Conservation (phyloP, 2,113 vertebrate species). For the Desmodus rotundus region DNA sequence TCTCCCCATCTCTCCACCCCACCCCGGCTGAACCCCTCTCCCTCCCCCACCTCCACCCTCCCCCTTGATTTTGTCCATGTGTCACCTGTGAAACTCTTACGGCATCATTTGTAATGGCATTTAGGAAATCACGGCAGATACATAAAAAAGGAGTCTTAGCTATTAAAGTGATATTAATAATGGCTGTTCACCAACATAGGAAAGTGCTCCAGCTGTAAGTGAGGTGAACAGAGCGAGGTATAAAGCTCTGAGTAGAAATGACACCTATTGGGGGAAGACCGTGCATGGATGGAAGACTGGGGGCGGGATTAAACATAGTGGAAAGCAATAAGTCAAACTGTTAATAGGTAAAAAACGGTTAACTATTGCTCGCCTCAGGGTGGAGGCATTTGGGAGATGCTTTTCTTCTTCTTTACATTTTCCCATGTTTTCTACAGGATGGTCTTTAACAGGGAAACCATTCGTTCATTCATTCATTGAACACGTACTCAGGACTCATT, state of each 20-base stretch:
- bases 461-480: not conserved
- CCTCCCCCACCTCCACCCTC: too few species aligned
- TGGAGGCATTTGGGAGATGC: not conserved
- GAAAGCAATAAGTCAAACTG: not conserved
- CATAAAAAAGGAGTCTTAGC: not conserved
- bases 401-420: not conserved
- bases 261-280: not conserved
- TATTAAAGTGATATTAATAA: not conserved
- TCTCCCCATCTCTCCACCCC: too few species aligned
- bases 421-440: not conserved
- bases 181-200: not conserved
- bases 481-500: not conserved
- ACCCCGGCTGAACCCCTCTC: too few species aligned
- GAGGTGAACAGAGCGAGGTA: not conserved
- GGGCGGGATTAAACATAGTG: not conserved
- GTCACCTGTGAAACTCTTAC: not conserved
- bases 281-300: not conserved
- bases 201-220: not conserved
- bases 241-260: not conserved
- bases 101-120: slow-evolving; percentile 6
- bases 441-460: not conserved
- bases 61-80: too few species aligned
- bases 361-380: not conserved
- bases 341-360: not conserved
- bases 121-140: not conserved